Conservation (phyloP, 2,113 vertebrate genomes). For the Delphinapterus leucas region DNA sequence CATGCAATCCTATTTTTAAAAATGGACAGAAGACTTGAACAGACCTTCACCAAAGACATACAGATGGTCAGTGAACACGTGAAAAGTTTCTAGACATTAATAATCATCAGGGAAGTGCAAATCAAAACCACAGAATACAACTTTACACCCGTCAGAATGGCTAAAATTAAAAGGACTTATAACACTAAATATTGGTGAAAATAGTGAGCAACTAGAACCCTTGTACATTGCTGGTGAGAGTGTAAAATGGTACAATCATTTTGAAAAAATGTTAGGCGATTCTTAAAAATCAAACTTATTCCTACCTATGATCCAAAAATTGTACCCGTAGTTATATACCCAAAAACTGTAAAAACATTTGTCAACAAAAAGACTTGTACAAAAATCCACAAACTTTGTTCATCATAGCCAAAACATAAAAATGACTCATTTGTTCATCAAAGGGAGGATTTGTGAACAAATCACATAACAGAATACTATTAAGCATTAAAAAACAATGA, state of each 20-base stretch:
- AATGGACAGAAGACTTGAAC: neutral
- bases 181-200: neutral
- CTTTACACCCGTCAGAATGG: neutral
- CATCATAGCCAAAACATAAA: neutral
- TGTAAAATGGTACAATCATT: neutral
- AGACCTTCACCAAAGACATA: neutral
- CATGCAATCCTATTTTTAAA: neutral
- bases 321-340: neutral
- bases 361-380: neutral
- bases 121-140: neutral
- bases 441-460: neutral
- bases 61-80: neutral
- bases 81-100: neutral
- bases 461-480: neutral
- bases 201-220: neutral
- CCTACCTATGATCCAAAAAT: neutral
- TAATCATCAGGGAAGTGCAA: neutral
- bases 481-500: neutral
- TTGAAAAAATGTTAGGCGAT: neutral
- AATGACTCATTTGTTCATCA: neutral
- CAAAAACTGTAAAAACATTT: neutral
- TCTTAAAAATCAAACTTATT: neutral
- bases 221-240: neutral
- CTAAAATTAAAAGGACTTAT: neutral
- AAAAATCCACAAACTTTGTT: neutral